A percentile compares a stretch with the other conserved stretches of the same genome.
phyloP scores from a whole-genome alignment of 2,797 vertebrate species.

The Amniataba percoides region DNA sequence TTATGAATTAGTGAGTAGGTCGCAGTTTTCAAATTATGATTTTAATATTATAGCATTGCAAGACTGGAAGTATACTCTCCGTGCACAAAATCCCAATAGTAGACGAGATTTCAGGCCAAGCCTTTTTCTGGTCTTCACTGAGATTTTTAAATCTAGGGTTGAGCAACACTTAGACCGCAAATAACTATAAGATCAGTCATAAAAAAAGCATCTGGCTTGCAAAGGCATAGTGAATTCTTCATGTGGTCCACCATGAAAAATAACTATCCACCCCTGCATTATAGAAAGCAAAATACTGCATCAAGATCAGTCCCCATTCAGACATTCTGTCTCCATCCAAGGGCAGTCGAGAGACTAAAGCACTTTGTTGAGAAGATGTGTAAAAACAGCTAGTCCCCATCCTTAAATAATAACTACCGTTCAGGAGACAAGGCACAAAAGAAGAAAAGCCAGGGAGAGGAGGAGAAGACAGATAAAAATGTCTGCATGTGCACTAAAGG shows the following conservation, averaged over 20 bases:
- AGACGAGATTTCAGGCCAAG: conserved; percentile 55
- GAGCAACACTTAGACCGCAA: conserved; percentile 38
- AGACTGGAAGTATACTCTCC: conserved; percentile 35
- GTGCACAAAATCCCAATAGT: conserved; percentile 50
- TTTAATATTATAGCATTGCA: conserved; percentile 65
- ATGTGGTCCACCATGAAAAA: conserved; percentile 50
- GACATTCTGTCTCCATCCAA: conserved; percentile 60
- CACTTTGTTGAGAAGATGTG: conserved; percentile 66
- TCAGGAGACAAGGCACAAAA: conserved; percentile 56
- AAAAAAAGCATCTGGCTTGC: conserved; percentile 47
- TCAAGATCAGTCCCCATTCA: conserved; percentile 58
- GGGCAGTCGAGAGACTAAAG: conserved; percentile 58
- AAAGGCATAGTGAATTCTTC: conserved; percentile 59
- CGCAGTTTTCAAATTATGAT: conserved; percentile 67
- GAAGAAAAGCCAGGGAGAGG: conserved; percentile 43
- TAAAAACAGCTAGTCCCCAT: conserved; percentile 62
- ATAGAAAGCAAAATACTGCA: conserved; percentile 58
- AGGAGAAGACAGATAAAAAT: conserved; percentile 69
- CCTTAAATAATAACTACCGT: conserved; percentile 74
- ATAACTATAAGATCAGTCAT: conserved; percentile 44
- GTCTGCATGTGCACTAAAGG: conserved; percentile 74
- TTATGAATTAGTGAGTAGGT: conserved; percentile 72
- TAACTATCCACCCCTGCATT: conserved; percentile 39
- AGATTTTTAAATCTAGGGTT: conserved; percentile 48
- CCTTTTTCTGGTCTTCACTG: conserved; percentile 53